phyloP scores from a whole-genome alignment of 2,113 vertebrate species.

The Dendrocopos noguchii region DNA sequence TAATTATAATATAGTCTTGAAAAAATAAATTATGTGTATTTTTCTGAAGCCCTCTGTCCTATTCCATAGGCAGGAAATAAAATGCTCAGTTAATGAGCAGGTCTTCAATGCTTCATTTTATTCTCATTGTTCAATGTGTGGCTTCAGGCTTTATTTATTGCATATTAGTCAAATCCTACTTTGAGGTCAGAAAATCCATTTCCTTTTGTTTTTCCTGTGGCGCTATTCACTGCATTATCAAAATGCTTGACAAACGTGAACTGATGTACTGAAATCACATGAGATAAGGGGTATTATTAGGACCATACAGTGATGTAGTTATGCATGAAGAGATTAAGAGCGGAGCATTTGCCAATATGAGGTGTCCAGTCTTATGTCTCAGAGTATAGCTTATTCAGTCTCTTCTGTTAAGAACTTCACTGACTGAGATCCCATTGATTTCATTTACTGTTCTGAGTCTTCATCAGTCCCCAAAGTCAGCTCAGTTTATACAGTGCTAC shows the following conservation, averaged over 20 bases:
- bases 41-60: not conserved
- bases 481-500: not conserved
- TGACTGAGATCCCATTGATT: not conserved
- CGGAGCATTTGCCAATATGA: not conserved
- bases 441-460: not conserved
- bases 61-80: not conserved
- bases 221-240: not conserved
- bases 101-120: not conserved
- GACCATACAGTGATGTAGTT: not conserved
- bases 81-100: not conserved
- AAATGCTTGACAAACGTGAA: not conserved
- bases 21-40: not conserved
- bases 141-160: constrained; percentile 5
- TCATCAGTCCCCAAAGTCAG: not conserved
- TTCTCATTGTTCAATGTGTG: not conserved
- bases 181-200: constrained; percentile 8
- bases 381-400: not conserved
- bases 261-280: not conserved
- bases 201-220: not conserved
- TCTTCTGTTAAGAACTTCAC: not conserved
- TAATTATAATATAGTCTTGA: not conserved
- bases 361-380: not conserved
- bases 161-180: not conserved
- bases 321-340: not conserved
- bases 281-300: not conserved